These are phyloP conservation scores for Peromyscus eremicus DNA, from an alignment of 2,797 vertebrate species.

Conservation along the genomic window DNA sequence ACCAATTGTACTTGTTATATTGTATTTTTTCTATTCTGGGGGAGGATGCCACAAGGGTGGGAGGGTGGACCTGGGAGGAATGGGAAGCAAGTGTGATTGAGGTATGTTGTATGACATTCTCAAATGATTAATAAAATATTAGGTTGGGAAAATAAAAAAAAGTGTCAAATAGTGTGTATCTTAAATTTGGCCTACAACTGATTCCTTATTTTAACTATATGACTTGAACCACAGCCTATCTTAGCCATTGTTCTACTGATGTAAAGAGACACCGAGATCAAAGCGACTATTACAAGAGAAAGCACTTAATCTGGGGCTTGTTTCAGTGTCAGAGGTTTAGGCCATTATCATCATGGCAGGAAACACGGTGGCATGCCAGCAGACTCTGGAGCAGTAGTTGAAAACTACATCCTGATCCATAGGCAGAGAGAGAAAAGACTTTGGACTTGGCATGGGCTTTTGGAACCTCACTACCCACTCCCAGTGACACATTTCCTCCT, in stretches of 20 bases:
- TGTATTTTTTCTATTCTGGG: neutral
- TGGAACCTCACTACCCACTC: neutral
- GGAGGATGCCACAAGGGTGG: too few relatives aligned
- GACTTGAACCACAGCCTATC: neutral
- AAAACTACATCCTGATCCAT: too few relatives aligned
- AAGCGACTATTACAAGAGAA: neutral
- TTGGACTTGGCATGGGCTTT: neutral
- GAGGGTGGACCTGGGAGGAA: neutral
- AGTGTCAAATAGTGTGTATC: neutral
- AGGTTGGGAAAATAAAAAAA: neutral
- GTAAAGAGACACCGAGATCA: neutral
- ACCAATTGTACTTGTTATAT: neutral
- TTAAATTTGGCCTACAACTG: neutral
- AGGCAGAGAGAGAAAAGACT: neutral
- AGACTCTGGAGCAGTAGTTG: neutral
- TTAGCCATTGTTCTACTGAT: neutral
- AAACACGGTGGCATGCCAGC: too few relatives aligned
- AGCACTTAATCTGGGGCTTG: neutral
- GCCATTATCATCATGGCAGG: neutral
- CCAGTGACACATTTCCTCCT: neutral
- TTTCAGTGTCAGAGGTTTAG: neutral
- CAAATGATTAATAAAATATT: neutral
- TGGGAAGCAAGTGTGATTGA: neutral
- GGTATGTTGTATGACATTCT: neutral
- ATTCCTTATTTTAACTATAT: neutral